Base-by-base conservation (phyloP, 2,113 vertebrate species). In the Lasiurus cinereus region DNA sequence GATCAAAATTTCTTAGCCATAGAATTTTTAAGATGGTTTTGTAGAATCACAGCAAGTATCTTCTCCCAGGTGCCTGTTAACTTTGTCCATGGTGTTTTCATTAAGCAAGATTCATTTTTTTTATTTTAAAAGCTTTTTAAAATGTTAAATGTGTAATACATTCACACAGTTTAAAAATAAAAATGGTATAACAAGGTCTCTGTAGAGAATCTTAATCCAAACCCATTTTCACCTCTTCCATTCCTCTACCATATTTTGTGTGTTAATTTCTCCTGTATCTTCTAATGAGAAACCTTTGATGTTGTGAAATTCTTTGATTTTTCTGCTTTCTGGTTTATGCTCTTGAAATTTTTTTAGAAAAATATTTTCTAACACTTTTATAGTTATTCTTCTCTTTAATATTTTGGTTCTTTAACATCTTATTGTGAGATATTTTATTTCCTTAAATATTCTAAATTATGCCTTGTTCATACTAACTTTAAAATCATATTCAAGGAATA, bases 161-260 rank as follows among this genome's bases (percentile, higher is more conserved):
- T 50, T 85, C 33, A 94, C 19, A 74, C 50, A 66, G 2, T 54
- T 90, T 7, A 95, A 86, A 96, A 89, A 31, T 79, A 43, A 27
- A 6, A 80, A 31, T 64, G 5, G 74, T 73, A 72, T 36, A 18
- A 43, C 0, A 43, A 77, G 6, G 1, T 67, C 29, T 48, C 3
- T 46, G 59, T 33, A 69, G 15, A 54, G 72, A 90, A 59, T 87
- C 39, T 73, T 69, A 3, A 67, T 69, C 21, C 8, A 48, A 62
- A 3, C 9, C 13, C 18, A n/a, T 70, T 48, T 62, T 13, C 2
- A n/a, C 14, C 48, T 54, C 27, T 12, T n/a, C 12, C 2, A 39
- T 5, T 48, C 8, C 21, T 62, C 67, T 87, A n/a, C 1, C 3
- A 70, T 6, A 29, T 2, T 43, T 85, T 77, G 3, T 29, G 7